These are phyloP conservation scores for Spongilla lacustris DNA, from an alignment of 37 sponge, comb jelly and placozoan genomes.

Conservation along the genomic window DNA sequence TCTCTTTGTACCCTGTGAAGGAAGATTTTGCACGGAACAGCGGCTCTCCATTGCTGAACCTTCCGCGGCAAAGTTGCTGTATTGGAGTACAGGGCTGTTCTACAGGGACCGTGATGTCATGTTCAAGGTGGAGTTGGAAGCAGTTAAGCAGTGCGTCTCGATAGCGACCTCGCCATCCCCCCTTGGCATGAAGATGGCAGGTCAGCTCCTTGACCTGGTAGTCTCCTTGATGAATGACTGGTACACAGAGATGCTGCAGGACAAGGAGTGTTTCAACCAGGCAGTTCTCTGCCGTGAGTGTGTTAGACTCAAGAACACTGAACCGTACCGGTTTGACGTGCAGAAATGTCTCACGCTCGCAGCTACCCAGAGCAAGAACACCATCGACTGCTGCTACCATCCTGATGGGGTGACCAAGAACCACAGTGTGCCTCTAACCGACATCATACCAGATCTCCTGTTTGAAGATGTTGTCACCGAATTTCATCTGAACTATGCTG, in stretches of 20 bases:
- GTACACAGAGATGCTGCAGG: constrained; percentile 70
- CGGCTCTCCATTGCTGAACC: neutral
- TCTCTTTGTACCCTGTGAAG: neutral
- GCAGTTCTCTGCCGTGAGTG: constrained; percentile 74
- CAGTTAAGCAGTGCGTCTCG: constrained; percentile 54
- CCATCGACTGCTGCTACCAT: constrained; percentile 47
- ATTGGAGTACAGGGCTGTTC: constrained; percentile 73
- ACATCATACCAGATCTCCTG: constrained; percentile 86
- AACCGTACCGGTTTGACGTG: constrained; percentile 52
- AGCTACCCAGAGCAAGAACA: constrained; percentile 16
- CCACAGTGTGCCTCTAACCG: constrained; percentile 50
- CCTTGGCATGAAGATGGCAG: constrained; percentile 66
- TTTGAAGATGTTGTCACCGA: constrained; percentile 68
- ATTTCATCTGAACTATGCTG: constrained; percentile 60
- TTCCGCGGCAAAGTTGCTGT: neutral
- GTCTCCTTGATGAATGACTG: constrained; percentile 71
- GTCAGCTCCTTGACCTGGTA: constrained; percentile 75
- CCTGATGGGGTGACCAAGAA: neutral
- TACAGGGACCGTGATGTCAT: constrained; percentile 40
- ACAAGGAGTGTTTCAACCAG: constrained; percentile 28
- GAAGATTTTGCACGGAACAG: neutral
- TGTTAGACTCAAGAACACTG: neutral
- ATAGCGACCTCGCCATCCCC: constrained; percentile 44
- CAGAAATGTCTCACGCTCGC: constrained; percentile 32
- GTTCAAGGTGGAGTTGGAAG: constrained; percentile 63